Percentiles rank a stretch among this genome's conserved stretches.
These are phyloP conservation scores for Dione juno DNA, from an alignment of 2,888 invertebrate species.

Conservation along the genomic window DNA sequence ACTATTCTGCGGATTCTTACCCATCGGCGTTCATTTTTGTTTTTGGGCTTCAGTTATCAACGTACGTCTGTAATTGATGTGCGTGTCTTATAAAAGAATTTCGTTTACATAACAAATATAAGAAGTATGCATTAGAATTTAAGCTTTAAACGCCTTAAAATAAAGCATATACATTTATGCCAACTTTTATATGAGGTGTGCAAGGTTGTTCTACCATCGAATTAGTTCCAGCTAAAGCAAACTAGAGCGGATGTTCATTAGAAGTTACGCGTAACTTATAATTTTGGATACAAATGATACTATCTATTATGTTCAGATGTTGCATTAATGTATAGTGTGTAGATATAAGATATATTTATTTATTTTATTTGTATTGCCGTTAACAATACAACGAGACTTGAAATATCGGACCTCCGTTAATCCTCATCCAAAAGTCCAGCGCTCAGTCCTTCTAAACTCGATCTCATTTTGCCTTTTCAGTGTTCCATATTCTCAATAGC, in stretches of 20 bases:
- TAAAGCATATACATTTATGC: constrained; percentile 28
- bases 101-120: constrained; percentile 30
- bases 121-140: constrained; percentile 34
- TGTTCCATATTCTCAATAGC: too few relatives aligned
- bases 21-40: background rate
- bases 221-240: constrained; percentile 69
- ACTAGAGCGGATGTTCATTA: constrained; percentile 63
- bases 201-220: constrained; percentile 57
- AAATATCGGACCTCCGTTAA: too few relatives aligned
- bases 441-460: too few relatives aligned
- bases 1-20: background rate
- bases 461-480: too few relatives aligned
- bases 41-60: constrained; percentile 3
- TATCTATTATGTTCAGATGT: constrained; percentile 15
- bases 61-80: constrained; percentile 18
- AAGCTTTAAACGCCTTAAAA: constrained; percentile 8
- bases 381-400: too few relatives aligned
- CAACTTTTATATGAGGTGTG: constrained; percentile 15
- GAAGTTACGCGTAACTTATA: constrained; percentile 53
- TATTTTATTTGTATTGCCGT: background rate
- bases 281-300: constrained; percentile 30
- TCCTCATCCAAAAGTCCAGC: too few relatives aligned
- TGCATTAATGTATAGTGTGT: background rate
- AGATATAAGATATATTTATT: constrained; percentile 1
- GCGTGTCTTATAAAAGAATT: constrained; percentile 41